phyloP scores from a whole-genome alignment of 2,113 vertebrate species.

The Pao palembangensis region DNA sequence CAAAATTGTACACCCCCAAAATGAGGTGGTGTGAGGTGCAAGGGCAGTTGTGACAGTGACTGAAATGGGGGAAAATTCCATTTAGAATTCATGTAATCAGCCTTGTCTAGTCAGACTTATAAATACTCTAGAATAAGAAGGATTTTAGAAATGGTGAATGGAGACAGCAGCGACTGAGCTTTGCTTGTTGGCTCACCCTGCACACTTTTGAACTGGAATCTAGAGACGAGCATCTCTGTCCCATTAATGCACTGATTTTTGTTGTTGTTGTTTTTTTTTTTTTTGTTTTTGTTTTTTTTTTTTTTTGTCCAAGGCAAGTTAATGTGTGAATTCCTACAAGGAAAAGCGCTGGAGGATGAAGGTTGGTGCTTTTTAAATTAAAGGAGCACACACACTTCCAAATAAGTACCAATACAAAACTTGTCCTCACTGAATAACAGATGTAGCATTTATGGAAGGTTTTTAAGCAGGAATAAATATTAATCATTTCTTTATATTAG shows the following conservation, averaged over 20 bases:
- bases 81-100: slow-evolving; percentile 53
- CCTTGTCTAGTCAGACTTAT: slow-evolving; percentile 56
- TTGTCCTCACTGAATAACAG: slow-evolving; percentile 39
- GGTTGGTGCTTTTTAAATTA: slow-evolving; percentile 11
- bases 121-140: slow-evolving; percentile 50
- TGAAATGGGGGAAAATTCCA: slow-evolving; percentile 56
- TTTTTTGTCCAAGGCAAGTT: slow-evolving; percentile 14
- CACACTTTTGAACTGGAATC: slow-evolving; percentile 13
- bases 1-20: slow-evolving; percentile 2
- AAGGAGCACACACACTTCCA: slow-evolving; percentile 9
- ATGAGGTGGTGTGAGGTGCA: slow-evolving; percentile 10
- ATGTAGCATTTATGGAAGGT: slow-evolving; percentile 17
- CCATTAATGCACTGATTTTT: slow-evolving; percentile 11
- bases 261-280: background rate
- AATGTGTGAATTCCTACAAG: slow-evolving; percentile 10
- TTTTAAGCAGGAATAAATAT: background rate
- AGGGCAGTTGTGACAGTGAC: slow-evolving; percentile 17
- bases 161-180: slow-evolving; percentile 9
- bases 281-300: background rate
- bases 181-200: slow-evolving; percentile 15
- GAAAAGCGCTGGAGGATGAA: slow-evolving; percentile 8
- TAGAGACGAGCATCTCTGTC: background rate
- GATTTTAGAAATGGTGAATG: slow-evolving; percentile 25
- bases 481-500: no score
- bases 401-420: slow-evolving; percentile 17